phyloP scores from a whole-genome alignment of 2,797 vertebrate species.

The Hipposideros larvatus region DNA sequence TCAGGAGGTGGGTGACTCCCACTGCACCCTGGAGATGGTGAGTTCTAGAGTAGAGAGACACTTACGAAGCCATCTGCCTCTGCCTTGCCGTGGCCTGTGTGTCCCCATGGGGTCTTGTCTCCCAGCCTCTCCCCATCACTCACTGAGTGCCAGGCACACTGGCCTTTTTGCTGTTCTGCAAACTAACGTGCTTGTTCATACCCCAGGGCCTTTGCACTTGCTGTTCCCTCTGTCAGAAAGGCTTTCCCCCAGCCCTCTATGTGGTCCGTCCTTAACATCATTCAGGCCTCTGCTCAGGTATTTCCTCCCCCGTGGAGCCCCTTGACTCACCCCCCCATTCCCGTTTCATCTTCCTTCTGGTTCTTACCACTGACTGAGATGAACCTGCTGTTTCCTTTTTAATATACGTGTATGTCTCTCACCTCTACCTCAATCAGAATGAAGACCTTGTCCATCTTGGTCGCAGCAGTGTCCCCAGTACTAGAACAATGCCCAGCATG shows the following conservation, averaged over 20 bases:
- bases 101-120: fast-evolving
- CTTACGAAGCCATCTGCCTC: fast-evolving
- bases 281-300: background rate
- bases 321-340: background rate
- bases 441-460: fast-evolving
- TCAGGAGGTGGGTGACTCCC: background rate
- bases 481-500: fast-evolving
- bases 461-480: background rate
- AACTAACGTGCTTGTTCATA: fast-evolving
- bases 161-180: background rate
- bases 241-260: no score
- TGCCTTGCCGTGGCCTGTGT: background rate
- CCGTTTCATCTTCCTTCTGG: background rate
- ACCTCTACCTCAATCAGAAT: background rate
- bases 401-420: fast-evolving
- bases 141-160: fast-evolving
- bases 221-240: background rate
- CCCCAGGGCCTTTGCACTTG: background rate
- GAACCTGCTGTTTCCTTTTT: background rate
- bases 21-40: background rate
- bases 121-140: fast-evolving
- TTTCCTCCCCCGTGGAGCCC: background rate
- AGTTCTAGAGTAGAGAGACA: background rate
- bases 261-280: fast-evolving
- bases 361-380: background rate